Evolutionary conservation across 2,797 vertebrate genomes (phyloP), one percentile per base, ranked within the genome.

Genomic region (Semaprochilodus insignis): DNA sequence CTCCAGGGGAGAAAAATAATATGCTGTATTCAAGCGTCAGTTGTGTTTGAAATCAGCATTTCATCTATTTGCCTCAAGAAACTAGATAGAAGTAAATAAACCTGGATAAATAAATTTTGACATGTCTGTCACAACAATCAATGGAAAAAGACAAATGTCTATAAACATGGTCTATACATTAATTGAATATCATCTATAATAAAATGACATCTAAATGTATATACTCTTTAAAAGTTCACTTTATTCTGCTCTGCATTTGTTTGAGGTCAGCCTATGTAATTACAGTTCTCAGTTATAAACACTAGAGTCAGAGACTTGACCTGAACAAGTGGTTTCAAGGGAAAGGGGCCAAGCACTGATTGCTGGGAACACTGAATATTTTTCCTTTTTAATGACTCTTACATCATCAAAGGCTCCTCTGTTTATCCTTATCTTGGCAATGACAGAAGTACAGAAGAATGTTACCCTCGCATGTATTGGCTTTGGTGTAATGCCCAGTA

Each of bases 241-340:
- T 23, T 59, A 27, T 83, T 78, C 81, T 83, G 81, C n/a, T 78
- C 62, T 78, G 81, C 59, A 66, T 73, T 31, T 78, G 65, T 78
- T 36, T 57, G 52, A 67, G 17, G 57, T 57, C 76, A 40, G 81
- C 44, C 10, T 23, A 21, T 14, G 6, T 16, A 11, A 34, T 23
- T 70, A 40, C 80, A 70, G 59, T 76, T 77, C 65, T 70, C 51
- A 60, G 55, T 84, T 76, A 25, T 48, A 67, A 76, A 81, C 70
- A 55, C 34, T 36, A 17, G 27, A 57, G 70, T 54, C 67, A 79
- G 78, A 44, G 54, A 66, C 48, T 69, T 48, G 10, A 48, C 44
- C 23, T 66, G 31, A 70, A 70, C 27, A 25, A 63, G 55, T 62
- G 62, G 72, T 81, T 74, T 78, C 31, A n/a, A 67, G 79, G 72